Conservation (phyloP, 1,140 invertebrate species). For the Macrosteles quadrilineatus region DNA sequence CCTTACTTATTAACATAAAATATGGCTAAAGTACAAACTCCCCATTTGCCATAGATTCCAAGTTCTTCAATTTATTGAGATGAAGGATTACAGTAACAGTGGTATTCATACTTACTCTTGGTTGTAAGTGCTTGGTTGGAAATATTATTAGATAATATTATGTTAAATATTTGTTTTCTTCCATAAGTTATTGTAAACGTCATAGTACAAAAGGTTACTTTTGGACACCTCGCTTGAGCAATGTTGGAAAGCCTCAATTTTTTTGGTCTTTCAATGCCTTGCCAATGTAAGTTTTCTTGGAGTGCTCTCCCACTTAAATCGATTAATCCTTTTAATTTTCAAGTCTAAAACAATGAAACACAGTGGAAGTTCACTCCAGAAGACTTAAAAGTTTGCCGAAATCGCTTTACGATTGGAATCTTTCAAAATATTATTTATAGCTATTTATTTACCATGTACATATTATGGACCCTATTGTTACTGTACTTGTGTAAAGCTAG, state of each 20-base stretch:
- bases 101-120: no score
- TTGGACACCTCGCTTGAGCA: background rate
- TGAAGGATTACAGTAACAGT: no score
- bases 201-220: background rate
- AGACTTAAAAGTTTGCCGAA: background rate
- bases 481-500: slow-evolving; percentile 6
- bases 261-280: background rate
- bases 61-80: no score
- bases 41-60: no score
- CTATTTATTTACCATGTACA: background rate
- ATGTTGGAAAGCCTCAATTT: background rate
- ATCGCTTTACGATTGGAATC: background rate
- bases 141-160: no score
- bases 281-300: background rate
- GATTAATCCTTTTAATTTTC: no score
- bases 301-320: background rate
- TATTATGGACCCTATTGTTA: background rate
- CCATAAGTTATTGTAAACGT: no score
- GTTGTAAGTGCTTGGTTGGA: no score
- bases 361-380: slow-evolving; percentile 20
- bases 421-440: background rate
- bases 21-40: no score
- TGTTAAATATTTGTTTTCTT: no score
- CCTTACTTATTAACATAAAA: no score
- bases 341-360: no score